A percentile compares a stretch with the other conserved stretches of the same genome.
These are phyloP conservation scores for Periphyllus acericola DNA, from an alignment of 2,888 invertebrate genomes.

Conservation along the genomic window DNA sequence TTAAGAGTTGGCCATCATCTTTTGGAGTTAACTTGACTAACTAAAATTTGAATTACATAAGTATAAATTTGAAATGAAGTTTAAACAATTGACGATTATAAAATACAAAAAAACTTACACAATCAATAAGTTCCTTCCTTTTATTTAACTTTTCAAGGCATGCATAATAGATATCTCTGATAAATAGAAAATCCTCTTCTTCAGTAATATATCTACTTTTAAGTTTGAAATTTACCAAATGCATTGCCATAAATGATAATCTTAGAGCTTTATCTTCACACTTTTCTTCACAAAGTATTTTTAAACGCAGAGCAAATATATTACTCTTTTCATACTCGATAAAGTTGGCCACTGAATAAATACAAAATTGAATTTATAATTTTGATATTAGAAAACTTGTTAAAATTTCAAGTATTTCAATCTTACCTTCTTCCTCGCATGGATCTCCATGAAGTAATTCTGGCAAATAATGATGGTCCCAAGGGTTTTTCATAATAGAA, in stretches of 20 bases:
- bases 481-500: conserved; percentile 12
- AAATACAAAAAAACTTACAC: conserved; percentile 28
- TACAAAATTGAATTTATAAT: background rate
- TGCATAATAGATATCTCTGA: conserved; percentile 48
- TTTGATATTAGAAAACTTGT: background rate
- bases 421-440: conserved; percentile 18
- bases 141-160: conserved; percentile 18
- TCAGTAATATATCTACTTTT: background rate
- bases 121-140: conserved; percentile 15
- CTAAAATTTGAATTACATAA: conserved; percentile 19
- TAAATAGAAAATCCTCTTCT: conserved; percentile 7
- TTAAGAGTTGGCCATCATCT: background rate
- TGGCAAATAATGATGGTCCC: conserved; percentile 20
- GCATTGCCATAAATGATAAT: background rate
- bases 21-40: background rate
- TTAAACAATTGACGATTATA: background rate
- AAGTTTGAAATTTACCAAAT: background rate
- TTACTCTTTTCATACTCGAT: conserved; percentile 5
- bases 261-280: conserved; percentile 15
- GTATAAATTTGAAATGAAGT: background rate
- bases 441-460: conserved; percentile 11
- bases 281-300: background rate
- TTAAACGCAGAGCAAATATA: conserved; percentile 16
- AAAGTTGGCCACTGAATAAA: conserved; percentile 17
- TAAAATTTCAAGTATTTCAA: background rate